Evolutionary conservation across 1,140 invertebrate genomes (phyloP).

Genomic region (Batillaria attramentaria): DNA sequence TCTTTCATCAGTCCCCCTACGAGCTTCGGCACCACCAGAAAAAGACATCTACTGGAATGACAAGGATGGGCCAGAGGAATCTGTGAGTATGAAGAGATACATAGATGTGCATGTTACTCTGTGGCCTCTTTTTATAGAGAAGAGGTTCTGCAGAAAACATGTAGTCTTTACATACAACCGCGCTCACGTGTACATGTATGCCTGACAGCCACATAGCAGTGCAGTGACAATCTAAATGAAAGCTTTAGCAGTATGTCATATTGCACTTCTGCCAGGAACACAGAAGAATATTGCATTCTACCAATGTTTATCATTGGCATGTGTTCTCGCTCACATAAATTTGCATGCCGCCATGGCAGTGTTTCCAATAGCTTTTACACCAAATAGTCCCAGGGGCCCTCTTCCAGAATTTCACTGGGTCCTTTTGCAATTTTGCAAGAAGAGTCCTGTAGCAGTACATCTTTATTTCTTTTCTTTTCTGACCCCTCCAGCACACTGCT

Average conservation of each 20-base stretch:
- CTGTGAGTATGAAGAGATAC: slow-evolving; percentile 44
- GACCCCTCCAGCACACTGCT: too few relatives aligned
- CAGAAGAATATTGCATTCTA: neutral
- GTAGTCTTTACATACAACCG: too few relatives aligned
- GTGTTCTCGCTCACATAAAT: too few relatives aligned
- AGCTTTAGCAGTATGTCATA: neutral
- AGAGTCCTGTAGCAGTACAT: too few relatives aligned
- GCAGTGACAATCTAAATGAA: neutral
- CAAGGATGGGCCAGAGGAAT: slow-evolving; percentile 52
- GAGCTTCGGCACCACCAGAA: slow-evolving; percentile 35
- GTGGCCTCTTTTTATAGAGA: neutral
- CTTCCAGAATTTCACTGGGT: too few relatives aligned
- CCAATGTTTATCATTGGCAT: too few relatives aligned
- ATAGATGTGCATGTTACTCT: neutral
- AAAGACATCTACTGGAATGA: slow-evolving; percentile 64
- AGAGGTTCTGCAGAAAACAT: neutral
- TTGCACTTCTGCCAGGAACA: neutral
- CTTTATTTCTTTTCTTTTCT: too few relatives aligned
- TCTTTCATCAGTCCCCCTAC: too few relatives aligned
- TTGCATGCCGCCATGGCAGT: too few relatives aligned
- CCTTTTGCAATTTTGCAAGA: too few relatives aligned
- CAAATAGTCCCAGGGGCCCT: too few relatives aligned
- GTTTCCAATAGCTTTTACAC: too few relatives aligned
- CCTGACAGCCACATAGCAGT: neutral
- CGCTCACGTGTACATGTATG: neutral